Percentiles rank a stretch among this genome's conserved stretches.
Conservation (phyloP, 2,888 invertebrate species). For the Fragum whitleyi region DNA sequence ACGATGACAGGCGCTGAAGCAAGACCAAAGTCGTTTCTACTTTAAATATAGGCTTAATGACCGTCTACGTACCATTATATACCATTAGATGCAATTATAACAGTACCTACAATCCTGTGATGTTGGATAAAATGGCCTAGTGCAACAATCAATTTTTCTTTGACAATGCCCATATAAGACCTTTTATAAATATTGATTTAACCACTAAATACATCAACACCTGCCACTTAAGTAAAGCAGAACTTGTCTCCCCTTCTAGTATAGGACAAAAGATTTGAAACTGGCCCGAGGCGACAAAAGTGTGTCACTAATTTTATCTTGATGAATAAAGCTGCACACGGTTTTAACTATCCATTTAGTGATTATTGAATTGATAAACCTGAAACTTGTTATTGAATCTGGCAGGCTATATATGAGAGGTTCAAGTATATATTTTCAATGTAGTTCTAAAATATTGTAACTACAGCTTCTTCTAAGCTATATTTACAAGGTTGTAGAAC, state of each 20-base stretch:
- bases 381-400: not conserved
- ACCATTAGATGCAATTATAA: slow-evolving; percentile 34
- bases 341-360: slow-evolving; percentile 6
- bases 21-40: slow-evolving; percentile 16
- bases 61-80: slow-evolving; percentile 24
- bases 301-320: slow-evolving; percentile 30
- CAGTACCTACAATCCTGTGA: slow-evolving; percentile 11
- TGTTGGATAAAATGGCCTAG: slow-evolving; percentile 6
- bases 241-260: slow-evolving; percentile 4
- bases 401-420: not conserved
- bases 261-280: slow-evolving; percentile 19
- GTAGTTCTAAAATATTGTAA: too few species aligned
- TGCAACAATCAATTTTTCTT: slow-evolving; percentile 21
- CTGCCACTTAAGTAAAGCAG: slow-evolving; percentile 41
- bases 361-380: slow-evolving; percentile 1
- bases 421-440: too few species aligned
- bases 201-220: slow-evolving; percentile 38
- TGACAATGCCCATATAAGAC: slow-evolving; percentile 29
- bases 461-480: too few species aligned
- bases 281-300: slow-evolving; percentile 31
- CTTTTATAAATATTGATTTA: slow-evolving; percentile 38
- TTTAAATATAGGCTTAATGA: slow-evolving; percentile 22
- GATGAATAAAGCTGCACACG: slow-evolving; percentile 25
- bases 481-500: too few species aligned
- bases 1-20: slow-evolving; percentile 16